phyloP scores from a whole-genome alignment of 2,113 vertebrate genomes.

The Colossoma macropomum region DNA sequence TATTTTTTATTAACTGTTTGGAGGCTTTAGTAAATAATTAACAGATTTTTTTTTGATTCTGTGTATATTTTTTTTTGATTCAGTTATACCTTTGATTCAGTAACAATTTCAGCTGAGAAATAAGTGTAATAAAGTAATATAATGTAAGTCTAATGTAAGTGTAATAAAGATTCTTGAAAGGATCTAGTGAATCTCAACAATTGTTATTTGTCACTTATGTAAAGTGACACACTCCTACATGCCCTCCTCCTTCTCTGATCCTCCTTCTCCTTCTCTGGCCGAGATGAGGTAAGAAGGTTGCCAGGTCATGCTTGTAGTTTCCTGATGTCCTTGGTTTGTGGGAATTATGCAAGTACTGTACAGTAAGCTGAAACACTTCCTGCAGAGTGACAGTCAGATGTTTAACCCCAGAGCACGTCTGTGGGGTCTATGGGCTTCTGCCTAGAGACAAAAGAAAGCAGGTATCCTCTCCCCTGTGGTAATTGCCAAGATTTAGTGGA shows the following conservation, averaged over 20 bases:
- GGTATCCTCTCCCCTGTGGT: constrained; percentile 9
- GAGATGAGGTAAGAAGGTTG: background rate
- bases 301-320: background rate
- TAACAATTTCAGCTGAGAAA: no score
- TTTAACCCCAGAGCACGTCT: constrained; percentile 16
- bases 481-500: background rate
- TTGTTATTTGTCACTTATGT: no score
- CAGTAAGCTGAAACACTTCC: background rate
- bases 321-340: constrained; percentile 1
- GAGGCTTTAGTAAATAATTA: no score
- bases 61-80: no score
- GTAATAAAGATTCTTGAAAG: no score
- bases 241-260: background rate
- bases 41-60: no score
- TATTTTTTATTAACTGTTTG: no score
- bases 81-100: no score
- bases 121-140: no score
- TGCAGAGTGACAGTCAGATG: constrained; percentile 2
- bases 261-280: background rate
- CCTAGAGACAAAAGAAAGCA: constrained; percentile 14
- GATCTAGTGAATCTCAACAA: no score
- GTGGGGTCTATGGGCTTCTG: background rate
- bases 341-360: constrained; percentile 1
- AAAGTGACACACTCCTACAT: no score
- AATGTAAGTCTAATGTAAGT: no score